Conservation (phyloP, 2,113 vertebrate genomes). For the Psilopsiagon aymara region DNA sequence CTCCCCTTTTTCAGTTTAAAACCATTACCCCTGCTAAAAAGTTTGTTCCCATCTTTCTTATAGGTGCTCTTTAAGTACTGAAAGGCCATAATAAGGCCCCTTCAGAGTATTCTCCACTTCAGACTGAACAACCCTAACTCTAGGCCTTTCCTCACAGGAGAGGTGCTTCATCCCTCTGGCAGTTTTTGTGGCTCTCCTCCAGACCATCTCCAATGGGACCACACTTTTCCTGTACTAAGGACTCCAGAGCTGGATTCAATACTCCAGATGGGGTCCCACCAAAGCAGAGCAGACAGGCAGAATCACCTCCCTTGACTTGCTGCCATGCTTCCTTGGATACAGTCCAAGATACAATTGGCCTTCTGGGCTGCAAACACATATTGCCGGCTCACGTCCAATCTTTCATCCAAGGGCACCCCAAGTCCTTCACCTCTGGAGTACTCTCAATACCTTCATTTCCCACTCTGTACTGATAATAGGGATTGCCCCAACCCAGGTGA, state of each 20-base stretch:
- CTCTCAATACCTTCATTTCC: not conserved
- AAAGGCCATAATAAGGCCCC: not conserved
- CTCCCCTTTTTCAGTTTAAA: not conserved
- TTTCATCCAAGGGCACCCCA: not conserved
- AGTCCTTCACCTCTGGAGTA: not conserved
- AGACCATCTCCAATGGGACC: not conserved
- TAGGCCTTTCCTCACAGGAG: not conserved
- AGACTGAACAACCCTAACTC: not conserved
- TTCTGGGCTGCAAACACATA: not conserved
- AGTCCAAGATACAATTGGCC: not conserved
- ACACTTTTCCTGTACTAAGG: not conserved
- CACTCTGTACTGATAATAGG: not conserved
- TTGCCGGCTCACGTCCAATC: not conserved
- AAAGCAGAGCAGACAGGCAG: not conserved
- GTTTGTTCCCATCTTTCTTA: not conserved
- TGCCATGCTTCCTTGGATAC: not conserved
- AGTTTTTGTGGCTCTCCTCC: not conserved
- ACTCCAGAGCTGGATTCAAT: not conserved
- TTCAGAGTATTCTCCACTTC: not conserved
- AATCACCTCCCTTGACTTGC: not conserved
- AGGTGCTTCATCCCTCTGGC: not conserved
- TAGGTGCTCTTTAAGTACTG: not conserved
- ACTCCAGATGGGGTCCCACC: not conserved
- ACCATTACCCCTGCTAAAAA: not conserved
- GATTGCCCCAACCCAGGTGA: not conserved